Evolutionary conservation across 1,140 invertebrate species (phyloP).

Genomic region (Pogonus chalceus): DNA sequence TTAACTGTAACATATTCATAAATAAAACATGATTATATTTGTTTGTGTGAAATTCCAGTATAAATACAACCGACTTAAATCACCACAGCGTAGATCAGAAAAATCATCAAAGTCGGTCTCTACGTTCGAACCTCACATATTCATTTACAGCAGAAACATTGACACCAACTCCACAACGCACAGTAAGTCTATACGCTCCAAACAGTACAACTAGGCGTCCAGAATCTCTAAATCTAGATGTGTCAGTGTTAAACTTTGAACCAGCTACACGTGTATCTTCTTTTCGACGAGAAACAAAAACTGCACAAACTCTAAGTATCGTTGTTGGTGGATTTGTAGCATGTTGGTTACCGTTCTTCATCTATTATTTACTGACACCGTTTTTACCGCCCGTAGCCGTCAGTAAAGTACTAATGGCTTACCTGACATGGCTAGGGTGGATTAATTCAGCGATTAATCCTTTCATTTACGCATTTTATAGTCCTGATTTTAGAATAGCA

Average conservation of each 20-base stretch:
- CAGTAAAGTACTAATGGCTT: constrained; percentile 57
- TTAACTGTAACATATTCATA: too few relatives aligned
- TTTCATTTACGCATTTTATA: constrained; percentile 81
- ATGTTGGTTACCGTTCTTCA: constrained; percentile 85
- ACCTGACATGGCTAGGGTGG: constrained; percentile 87
- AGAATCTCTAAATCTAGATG: constrained; percentile 27
- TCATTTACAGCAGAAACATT: constrained; percentile 23
- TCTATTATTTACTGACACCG: constrained; percentile 71
- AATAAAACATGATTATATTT: too few relatives aligned
- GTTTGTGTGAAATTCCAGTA: too few relatives aligned
- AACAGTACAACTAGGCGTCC: constrained; percentile 18
- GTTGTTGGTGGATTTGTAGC: constrained; percentile 87
- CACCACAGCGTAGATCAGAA: constrained; percentile 10
- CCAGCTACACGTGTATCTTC: constrained; percentile 47
- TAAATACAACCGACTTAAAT: background rate
- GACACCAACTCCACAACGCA: constrained; percentile 17
- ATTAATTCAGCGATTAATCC: constrained; percentile 85
- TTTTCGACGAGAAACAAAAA: constrained; percentile 67
- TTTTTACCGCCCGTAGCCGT: constrained; percentile 49
- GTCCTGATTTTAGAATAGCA: constrained; percentile 70
- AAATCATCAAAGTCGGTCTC: constrained; percentile 12
- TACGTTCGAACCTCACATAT: constrained; percentile 24
- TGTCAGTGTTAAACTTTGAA: constrained; percentile 29
- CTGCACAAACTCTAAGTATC: constrained; percentile 80
- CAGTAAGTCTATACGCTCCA: constrained; percentile 22